Percentiles rank a stretch among this genome's conserved stretches.
These are phyloP conservation scores for Mamestra configurata DNA, from an alignment of 1,140 invertebrate genomes.

Conservation along the genomic window DNA sequence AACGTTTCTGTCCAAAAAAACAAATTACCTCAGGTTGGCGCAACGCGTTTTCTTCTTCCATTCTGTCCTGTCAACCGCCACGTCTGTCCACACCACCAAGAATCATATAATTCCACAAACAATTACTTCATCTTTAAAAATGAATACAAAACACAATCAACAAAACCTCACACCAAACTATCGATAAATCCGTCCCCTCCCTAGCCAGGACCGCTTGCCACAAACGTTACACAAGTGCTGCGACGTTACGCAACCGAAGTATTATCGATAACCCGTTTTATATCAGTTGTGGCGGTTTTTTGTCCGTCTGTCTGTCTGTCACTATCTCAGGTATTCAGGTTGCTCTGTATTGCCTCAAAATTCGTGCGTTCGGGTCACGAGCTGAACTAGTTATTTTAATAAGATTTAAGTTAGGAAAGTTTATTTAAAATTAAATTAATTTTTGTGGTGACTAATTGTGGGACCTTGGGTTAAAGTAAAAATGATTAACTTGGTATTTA, in stretches of 20 bases:
- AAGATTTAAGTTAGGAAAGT: not conserved
- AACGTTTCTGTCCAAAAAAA: no score
- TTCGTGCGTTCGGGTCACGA: constrained; percentile 14
- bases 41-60: no score
- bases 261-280: constrained; percentile 21
- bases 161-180: not conserved
- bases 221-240: constrained; percentile 16
- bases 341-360: constrained; percentile 1
- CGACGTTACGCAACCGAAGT: constrained; percentile 11
- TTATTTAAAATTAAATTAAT: not conserved
- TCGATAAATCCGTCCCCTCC: not conserved
- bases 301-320: constrained; percentile 5
- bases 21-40: no score
- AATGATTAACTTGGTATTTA: no score
- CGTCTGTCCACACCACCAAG: no score
- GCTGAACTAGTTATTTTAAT: not conserved
- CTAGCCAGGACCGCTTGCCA: constrained; percentile 17
- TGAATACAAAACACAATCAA: no score
- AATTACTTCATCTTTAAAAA: no score
- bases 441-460: not conserved
- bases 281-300: not conserved
- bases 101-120: no score
- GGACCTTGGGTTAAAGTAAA: not conserved
- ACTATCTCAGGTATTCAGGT: constrained; percentile 10
- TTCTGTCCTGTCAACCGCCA: no score